These are phyloP conservation scores for Ictidomys tridecemlineatus DNA, from an alignment of 2,113 vertebrate genomes.

Conservation along the genomic window DNA sequence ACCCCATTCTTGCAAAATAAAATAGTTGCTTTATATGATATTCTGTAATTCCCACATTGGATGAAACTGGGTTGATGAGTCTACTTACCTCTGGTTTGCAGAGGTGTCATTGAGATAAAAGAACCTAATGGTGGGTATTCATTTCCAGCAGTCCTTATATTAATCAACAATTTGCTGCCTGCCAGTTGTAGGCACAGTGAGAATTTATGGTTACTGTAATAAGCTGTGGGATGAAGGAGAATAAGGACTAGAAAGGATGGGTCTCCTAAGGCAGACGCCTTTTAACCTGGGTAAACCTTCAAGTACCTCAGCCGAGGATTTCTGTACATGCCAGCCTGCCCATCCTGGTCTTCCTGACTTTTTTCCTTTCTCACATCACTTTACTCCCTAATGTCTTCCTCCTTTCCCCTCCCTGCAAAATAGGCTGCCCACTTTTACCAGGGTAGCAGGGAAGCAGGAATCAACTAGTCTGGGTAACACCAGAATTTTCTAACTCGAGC, in stretches of 20 bases:
- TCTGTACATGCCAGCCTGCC: neutral
- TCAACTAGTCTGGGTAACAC: neutral
- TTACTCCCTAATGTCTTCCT: neutral
- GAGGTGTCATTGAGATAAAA: conserved; percentile 68
- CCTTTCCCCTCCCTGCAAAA: neutral
- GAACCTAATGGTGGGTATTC: neutral
- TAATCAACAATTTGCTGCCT: conserved; percentile 51
- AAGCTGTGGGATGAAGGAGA: neutral
- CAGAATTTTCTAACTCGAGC: conserved; percentile 71
- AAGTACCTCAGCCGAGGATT: neutral
- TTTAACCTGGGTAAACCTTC: neutral
- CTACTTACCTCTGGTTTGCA: conserved; percentile 82
- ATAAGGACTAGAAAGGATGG: neutral
- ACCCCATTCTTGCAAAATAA: conserved; percentile 82
- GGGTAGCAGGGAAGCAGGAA: neutral
- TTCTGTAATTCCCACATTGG: conserved; percentile 73
- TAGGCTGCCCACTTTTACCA: neutral
- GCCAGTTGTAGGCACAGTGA: neutral
- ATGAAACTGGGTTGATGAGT: conserved; percentile 84
- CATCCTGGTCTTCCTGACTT: neutral
- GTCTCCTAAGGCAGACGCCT: neutral
- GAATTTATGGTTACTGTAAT: neutral
- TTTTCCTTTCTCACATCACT: neutral
- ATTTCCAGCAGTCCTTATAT: conserved; percentile 5
- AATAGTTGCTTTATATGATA: conserved; percentile 83